phyloP scores from a whole-genome alignment of 2,888 invertebrate genomes.

The Plagiodera versicolora region DNA sequence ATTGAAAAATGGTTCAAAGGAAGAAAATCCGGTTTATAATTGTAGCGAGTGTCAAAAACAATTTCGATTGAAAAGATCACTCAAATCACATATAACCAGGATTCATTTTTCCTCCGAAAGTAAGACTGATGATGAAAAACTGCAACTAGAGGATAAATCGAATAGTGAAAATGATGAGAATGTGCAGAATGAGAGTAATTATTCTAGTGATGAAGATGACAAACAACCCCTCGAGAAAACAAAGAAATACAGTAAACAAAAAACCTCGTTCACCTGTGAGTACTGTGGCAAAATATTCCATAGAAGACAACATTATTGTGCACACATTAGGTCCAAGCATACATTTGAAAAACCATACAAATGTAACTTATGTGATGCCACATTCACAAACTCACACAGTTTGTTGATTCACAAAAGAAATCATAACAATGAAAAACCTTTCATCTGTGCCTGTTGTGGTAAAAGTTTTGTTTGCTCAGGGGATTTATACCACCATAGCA shows the following conservation, averaged over 20 bases:
- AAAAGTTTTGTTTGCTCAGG: constrained; percentile 50
- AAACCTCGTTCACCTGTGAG: constrained; percentile 37
- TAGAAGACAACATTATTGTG: constrained; percentile 39
- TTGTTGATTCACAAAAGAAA: constrained; percentile 40
- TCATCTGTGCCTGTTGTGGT: constrained; percentile 39
- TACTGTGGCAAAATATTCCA: constrained; percentile 42
- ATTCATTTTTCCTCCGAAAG: constrained; percentile 24
- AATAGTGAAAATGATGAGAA: constrained; percentile 16
- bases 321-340: constrained; percentile 41
- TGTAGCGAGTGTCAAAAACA: constrained; percentile 38
- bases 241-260: constrained; percentile 26
- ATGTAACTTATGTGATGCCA: constrained; percentile 40
- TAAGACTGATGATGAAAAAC: not conserved
- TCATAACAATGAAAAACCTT: constrained; percentile 40
- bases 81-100: constrained; percentile 37
- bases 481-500: constrained; percentile 40
- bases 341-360: constrained; percentile 44
- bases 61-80: constrained; percentile 36
- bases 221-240: constrained; percentile 16
- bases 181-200: constrained; percentile 15
- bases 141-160: not conserved
- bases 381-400: constrained; percentile 39
- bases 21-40: constrained; percentile 22
- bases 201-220: constrained; percentile 29
- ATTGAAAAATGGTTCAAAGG: constrained; percentile 12